Conservation (phyloP, 2,888 invertebrate genomes). For the Amphiduros pacificus region DNA sequence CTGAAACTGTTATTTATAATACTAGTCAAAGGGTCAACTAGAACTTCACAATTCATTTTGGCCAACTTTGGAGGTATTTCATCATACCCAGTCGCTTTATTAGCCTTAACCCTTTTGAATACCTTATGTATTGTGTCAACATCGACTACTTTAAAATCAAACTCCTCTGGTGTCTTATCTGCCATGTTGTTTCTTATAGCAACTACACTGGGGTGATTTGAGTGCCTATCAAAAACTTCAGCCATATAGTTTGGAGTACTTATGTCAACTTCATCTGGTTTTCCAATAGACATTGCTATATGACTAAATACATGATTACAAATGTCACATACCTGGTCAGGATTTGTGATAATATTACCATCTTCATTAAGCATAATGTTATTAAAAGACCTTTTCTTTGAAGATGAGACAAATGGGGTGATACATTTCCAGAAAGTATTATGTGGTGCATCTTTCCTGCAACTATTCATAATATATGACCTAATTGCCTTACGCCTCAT, state of each 20-base stretch:
- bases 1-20: no score
- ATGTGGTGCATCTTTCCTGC: neutral
- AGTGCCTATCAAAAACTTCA: neutral
- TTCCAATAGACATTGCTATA: neutral
- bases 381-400: no score
- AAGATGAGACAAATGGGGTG: no score
- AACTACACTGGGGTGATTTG: neutral
- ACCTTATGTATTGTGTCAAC: neutral
- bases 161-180: neutral
- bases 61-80: neutral
- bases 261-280: neutral
- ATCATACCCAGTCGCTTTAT: neutral
- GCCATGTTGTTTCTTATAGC: neutral
- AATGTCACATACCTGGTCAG: neutral
- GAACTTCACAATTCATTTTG: neutral
- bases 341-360: neutral
- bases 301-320: neutral
- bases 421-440: neutral
- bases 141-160: neutral
- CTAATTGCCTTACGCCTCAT: neutral
- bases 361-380: neutral
- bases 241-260: neutral
- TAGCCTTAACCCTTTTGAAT: neutral
- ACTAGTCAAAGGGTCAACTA: neutral
- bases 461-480: neutral